Conservation (phyloP, 2,113 vertebrate genomes). For the Apistogramma diplotaenia region DNA sequence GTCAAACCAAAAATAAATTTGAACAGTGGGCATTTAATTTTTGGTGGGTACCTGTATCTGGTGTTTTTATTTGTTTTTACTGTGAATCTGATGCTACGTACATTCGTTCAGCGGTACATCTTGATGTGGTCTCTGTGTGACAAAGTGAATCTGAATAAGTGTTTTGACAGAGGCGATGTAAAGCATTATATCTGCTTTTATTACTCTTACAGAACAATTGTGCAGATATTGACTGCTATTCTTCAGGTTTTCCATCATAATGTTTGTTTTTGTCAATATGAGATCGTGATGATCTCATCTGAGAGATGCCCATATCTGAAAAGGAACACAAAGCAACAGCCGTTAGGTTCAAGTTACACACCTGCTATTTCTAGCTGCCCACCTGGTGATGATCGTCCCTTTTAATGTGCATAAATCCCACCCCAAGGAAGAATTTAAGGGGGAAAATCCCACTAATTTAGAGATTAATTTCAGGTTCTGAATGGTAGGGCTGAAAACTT, state of each 20-base stretch:
- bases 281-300: neutral
- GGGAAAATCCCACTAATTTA: neutral
- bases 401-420: neutral
- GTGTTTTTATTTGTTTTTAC: too few species aligned
- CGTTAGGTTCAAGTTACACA: neutral
- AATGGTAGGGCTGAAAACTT: neutral
- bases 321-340: neutral
- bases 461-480: neutral
- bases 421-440: neutral
- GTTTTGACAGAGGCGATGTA: neutral
- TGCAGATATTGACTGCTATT: fast-evolving
- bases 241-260: neutral
- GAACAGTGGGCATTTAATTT: too few species aligned
- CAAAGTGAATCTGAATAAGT: too few species aligned
- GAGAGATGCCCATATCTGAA: neutral
- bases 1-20: too few species aligned
- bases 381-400: neutral
- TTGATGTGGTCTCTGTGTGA: too few species aligned
- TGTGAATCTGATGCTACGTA: too few species aligned
- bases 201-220: neutral
- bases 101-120: too few species aligned
- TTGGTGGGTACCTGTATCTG: too few species aligned
- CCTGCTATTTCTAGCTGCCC: neutral
- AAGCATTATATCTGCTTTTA: neutral
- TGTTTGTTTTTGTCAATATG: neutral